Conservation (phyloP, 37 sponge, comb jelly and placozoan genomes). For the Crambe crambe region DNA sequence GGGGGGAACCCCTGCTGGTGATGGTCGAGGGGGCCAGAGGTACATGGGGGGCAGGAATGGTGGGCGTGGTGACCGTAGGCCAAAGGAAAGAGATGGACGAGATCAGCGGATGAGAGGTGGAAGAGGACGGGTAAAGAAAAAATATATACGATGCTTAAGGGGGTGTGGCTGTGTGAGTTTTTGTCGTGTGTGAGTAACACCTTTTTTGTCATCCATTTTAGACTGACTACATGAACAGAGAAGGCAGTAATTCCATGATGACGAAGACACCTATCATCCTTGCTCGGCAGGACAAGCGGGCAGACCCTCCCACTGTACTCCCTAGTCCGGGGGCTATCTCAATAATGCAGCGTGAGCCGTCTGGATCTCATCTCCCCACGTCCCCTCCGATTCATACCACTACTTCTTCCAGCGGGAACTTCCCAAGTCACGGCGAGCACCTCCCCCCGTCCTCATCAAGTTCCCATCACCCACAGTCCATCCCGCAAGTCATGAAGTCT, state of each 20-base stretch:
- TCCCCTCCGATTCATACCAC: background rate
- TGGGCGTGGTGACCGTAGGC: constrained; percentile 4
- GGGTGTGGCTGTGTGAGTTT: constrained; percentile 1
- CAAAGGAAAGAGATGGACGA: constrained; percentile 21
- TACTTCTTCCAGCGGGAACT: background rate
- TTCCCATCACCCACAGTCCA: background rate
- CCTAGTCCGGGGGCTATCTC: constrained; percentile 52
- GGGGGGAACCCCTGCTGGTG: background rate
- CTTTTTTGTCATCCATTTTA: background rate
- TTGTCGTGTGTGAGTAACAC: too few relatives aligned
- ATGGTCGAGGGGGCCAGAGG: constrained; percentile 16
- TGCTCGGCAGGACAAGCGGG: constrained; percentile 7
- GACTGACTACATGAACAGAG: constrained; percentile 13
- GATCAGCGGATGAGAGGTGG: constrained; percentile 9
- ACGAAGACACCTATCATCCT: constrained; percentile 18
- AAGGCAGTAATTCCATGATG: constrained; percentile 12
- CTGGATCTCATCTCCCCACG: background rate
- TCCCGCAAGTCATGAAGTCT: background rate
- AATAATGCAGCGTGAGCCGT: constrained; percentile 60
- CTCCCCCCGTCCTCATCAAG: background rate
- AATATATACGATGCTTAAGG: too few relatives aligned
- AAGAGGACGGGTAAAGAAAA: constrained; percentile 16
- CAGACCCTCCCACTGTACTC: background rate
- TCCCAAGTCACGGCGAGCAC: background rate
- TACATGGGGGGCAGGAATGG: constrained; percentile 19